These are phyloP conservation scores for Karalla daura DNA, from an alignment of 2,797 vertebrate genomes.

Conservation along the genomic window DNA sequence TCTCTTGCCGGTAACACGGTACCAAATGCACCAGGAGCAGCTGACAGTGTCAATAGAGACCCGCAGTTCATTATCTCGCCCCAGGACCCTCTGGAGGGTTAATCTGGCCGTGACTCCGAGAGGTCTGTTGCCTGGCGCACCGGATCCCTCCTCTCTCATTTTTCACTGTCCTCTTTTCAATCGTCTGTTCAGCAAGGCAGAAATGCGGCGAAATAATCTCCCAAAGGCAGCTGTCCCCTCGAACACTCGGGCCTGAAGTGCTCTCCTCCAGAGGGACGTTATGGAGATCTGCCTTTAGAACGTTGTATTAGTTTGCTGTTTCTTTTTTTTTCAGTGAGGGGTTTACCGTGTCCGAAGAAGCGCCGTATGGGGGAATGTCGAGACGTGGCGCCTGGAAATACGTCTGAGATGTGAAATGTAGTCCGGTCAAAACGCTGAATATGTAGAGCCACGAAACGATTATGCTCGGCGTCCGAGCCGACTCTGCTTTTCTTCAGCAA, in stretches of 20 bases:
- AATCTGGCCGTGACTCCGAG: neutral
- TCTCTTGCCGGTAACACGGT: neutral
- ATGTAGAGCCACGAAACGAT: neutral
- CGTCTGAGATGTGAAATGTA: neutral
- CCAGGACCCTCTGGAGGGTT: neutral
- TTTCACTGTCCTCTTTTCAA: neutral
- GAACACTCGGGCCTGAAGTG: neutral
- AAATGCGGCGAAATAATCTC: constrained; percentile 1
- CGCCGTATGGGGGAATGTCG: too few species aligned
- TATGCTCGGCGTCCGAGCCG: too few species aligned
- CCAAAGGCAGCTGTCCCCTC: neutral
- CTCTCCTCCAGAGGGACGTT: neutral
- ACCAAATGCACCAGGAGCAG: neutral
- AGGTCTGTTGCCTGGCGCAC: neutral
- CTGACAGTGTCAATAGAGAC: neutral
- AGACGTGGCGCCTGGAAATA: too few species aligned
- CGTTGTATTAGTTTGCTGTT: too few species aligned
- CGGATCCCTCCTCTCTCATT: neutral
- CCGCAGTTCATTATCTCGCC: neutral
- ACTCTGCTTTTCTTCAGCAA: too few species aligned
- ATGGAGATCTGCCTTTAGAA: neutral
- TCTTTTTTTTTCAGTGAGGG: too few species aligned
- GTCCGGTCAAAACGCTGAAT: neutral
- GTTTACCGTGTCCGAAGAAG: too few species aligned
- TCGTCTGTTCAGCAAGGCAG: neutral